phyloP scores from a whole-genome alignment of 2,113 vertebrate genomes.

The Clarias magur region DNA sequence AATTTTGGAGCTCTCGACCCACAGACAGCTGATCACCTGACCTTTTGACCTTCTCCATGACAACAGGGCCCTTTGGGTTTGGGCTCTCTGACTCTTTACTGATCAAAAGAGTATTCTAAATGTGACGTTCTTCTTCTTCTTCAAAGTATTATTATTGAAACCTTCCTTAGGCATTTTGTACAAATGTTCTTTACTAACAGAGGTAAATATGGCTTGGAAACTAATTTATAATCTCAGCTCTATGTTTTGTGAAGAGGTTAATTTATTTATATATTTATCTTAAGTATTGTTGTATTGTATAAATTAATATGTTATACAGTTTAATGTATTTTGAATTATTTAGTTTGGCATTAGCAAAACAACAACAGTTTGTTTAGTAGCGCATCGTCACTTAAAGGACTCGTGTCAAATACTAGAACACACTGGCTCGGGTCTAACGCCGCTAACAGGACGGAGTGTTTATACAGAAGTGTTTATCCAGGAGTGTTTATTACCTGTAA shows the following conservation, averaged over 20 bases:
- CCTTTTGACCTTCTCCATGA: constrained; percentile 3
- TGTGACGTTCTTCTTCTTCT: background rate
- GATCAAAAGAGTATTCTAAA: background rate
- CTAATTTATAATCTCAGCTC: constrained; percentile 6
- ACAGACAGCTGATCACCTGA: background rate
- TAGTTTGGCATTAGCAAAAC: background rate
- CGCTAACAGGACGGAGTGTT: background rate
- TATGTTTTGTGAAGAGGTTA: constrained; percentile 20
- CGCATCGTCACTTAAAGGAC: background rate
- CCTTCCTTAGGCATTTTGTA: constrained; percentile 4
- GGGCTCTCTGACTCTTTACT: background rate
- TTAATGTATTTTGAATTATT: background rate
- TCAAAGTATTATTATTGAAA: background rate
- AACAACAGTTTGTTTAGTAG: background rate
- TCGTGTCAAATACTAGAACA: background rate
- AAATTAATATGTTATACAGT: background rate
- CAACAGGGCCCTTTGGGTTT: background rate
- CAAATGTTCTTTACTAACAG: constrained; percentile 5
- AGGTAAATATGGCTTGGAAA: background rate
- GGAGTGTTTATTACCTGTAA: background rate
- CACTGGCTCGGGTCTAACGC: background rate
- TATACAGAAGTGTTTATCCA: background rate
- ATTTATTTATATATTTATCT: constrained; percentile 36
- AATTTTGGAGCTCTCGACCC: constrained; percentile 3
- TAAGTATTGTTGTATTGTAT: constrained; percentile 7